phyloP scores from a whole-genome alignment of 1,140 invertebrate species.

The Camponotus pennsylvanicus region DNA sequence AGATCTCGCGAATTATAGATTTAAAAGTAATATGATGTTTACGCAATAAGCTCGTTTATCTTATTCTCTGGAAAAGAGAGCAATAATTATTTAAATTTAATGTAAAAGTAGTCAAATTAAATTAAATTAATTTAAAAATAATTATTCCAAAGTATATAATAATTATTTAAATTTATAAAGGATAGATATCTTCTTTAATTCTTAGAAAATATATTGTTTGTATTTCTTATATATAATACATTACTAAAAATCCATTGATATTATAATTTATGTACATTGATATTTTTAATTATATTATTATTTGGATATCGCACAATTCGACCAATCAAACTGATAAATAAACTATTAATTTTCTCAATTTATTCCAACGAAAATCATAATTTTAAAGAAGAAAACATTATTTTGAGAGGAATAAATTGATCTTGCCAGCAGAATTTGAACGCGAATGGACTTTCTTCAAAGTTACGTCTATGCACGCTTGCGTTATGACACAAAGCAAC shows the following conservation, averaged over 20 bases:
- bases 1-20: neutral
- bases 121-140: no score
- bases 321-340: neutral
- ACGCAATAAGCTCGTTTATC: no score
- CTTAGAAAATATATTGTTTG: neutral
- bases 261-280: neutral
- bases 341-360: neutral
- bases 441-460: slow-evolving; percentile 25
- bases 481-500: neutral
- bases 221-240: neutral
- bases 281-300: neutral
- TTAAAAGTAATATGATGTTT: neutral
- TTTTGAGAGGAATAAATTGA: neutral
- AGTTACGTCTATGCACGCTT: slow-evolving; percentile 9
- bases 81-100: no score
- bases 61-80: no score
- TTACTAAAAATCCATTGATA: neutral
- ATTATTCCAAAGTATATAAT: neutral
- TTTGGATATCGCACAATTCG: neutral
- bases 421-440: slow-evolving; percentile 7
- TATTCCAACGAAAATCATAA: neutral
- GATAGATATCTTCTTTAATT: neutral
- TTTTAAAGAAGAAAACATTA: neutral
- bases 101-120: no score
- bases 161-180: neutral